phyloP scores from a whole-genome alignment of 2,797 vertebrate genomes.

The Sternarchorhynchus goeldii region DNA sequence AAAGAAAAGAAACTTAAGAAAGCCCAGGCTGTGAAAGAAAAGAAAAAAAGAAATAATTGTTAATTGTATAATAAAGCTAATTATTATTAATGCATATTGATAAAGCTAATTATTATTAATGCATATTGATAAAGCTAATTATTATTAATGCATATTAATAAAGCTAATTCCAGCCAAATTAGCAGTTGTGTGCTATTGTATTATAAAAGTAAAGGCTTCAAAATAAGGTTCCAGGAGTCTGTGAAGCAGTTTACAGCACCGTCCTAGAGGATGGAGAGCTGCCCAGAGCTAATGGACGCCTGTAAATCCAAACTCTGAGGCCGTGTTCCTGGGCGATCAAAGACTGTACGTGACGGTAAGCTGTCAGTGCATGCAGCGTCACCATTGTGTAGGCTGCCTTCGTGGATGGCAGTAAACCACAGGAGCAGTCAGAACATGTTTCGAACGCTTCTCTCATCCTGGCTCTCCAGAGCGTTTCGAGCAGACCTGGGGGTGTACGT shows the following conservation, averaged over 20 bases:
- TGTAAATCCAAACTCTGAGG: neutral
- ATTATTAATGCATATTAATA: no score
- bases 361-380: no score
- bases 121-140: neutral
- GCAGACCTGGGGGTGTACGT: no score
- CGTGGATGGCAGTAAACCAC: neutral
- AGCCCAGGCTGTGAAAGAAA: neutral
- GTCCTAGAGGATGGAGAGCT: neutral
- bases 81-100: no score
- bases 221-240: no score
- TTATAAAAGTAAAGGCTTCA: neutral
- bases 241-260: no score
- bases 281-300: neutral
- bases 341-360: neutral
- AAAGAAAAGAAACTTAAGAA: neutral
- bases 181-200: neutral
- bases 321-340: neutral
- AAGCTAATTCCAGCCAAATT: neutral
- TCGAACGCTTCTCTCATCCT: neutral
- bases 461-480: no score
- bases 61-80: neutral
- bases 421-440: slow-evolving; percentile 3
- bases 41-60: no score
- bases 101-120: no score
- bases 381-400: slow-evolving; percentile 6